Conservation (phyloP, 2,113 vertebrate genomes). For the Girardinichthys multiradiatus region DNA sequence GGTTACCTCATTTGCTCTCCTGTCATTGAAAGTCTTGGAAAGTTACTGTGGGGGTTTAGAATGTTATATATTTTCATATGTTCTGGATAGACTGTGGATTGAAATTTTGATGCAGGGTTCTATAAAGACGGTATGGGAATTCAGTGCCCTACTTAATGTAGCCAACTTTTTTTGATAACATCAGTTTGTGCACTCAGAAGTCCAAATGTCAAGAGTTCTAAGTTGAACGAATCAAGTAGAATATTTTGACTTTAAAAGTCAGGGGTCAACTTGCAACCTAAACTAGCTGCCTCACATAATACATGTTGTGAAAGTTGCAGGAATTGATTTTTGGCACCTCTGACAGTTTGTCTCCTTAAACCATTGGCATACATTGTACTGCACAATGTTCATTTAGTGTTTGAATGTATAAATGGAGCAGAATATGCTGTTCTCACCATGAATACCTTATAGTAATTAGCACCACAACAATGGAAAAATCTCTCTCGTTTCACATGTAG, state of each 20-base stretch:
- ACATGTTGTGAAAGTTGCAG: background rate
- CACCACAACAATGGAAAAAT: background rate
- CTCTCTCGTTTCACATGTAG: background rate
- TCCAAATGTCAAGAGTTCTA: no score
- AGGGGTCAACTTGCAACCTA: no score
- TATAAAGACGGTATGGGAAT: background rate
- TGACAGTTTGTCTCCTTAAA: background rate
- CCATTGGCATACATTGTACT: no score
- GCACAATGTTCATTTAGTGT: no score
- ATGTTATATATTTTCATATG: background rate
- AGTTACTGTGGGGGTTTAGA: background rate
- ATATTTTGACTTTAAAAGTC: no score
- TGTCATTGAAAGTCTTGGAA: background rate
- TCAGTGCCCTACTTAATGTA: no score
- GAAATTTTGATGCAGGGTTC: background rate
- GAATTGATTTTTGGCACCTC: background rate
- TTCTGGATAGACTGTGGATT: background rate
- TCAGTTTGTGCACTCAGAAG: background rate
- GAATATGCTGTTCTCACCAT: no score
- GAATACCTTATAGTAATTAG: background rate
- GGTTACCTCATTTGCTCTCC: background rate
- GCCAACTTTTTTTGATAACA: background rate
- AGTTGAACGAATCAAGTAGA: no score
- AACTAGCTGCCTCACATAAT: background rate
- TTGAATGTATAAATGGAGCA: no score